Base-by-base conservation (phyloP, 1,140 invertebrate genomes). In the Ceratoteleas bidentatus region DNA sequence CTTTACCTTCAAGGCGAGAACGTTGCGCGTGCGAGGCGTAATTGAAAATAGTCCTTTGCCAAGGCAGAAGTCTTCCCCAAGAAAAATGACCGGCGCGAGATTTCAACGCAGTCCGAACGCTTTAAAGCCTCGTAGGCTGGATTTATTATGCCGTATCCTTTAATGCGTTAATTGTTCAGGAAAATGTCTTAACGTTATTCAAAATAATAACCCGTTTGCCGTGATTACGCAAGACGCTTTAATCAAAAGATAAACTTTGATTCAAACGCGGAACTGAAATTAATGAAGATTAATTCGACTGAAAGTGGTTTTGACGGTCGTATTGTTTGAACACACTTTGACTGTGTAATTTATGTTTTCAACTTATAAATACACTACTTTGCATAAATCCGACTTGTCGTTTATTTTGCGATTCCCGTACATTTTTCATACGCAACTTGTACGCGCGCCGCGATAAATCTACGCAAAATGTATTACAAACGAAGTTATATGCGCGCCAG, bases 1-100 rank as follows among this genome's bases (percentile, higher is more conserved):
- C 56, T 80, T 84, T 72, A 53, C 70, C 72, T 73, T 64, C 2
- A 47, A 65, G 56, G 77, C 58, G 69, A 75, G 75, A 81, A 78
- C 75, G 70, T 84, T 69, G 61, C 53, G 58, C 54, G 45, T 75
- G 53, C 60, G 24, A 78, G 56, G 43, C 66, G 77, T 78, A 84
- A 84, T 84, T 81, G 82, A 84, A 84, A 84, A 81, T 83, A 78
- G 14, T 40, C 58, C 60, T 78, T 75, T 58, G 47, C 62, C 13
- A 32, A 45, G 10, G 14, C 58, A 50, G 53, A 83, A 45, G 45
- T 75, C 34, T 61, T 58, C 40, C 47, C n/a, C 0, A 65, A 83
- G 69, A 83, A 74, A 83, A 77, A 82, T 82, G 62, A 58, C 38
- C 32, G 24, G 5, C 9, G 57, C 70, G 69, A 77, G 61, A 73